Evolutionary conservation across 2,113 vertebrate species (phyloP), one percentile per base, ranked within the genome.

Genomic region (Chaetura pelagica): DNA sequence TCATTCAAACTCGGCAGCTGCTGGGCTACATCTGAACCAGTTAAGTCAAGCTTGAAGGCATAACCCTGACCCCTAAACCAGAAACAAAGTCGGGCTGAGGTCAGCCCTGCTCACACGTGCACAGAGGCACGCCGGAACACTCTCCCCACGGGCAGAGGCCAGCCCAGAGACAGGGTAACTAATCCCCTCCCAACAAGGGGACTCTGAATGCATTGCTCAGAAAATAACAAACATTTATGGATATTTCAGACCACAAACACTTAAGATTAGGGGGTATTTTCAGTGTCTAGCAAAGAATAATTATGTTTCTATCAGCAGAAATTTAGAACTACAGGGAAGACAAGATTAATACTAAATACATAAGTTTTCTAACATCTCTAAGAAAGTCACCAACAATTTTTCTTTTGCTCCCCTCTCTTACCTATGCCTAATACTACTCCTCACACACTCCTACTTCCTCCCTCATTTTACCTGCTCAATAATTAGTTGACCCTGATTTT

Each of bases 1-100:
- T 96, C 93, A 90, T 93, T 93, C 91, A 94, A 96, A 95, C 87
- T 59, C 72, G 1, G 91, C 95, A 96, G 94, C 95, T 93, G 94
- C 87, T 51, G 74, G 82, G 93, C 84, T 95, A 23, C 87, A 83
- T 73, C 63, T 77, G 91, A 96, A 94, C 93, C 72, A 85, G 84
- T 91, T 89, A 93, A 91, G 89, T 87, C 81, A 93, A 94, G 91
- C 91, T 95, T 83, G 94, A 94, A 94, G 93, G 87, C 91, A 69
- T 84, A 93, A 42, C 54, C 44, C 81, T 95, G 93, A 95, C 95
- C 87, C 90, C 92, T 76, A 87, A 74, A 84, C 3, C 49, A 75
- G 94, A 82, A 82, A 73, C 74, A 79, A 87, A 93, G 96, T 94
- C 66, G 22, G 49, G 87, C 29, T 22, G 54, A 95, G 91, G 84